Conservation (phyloP, 2,888 invertebrate species). For the Deilephila porcellus region DNA sequence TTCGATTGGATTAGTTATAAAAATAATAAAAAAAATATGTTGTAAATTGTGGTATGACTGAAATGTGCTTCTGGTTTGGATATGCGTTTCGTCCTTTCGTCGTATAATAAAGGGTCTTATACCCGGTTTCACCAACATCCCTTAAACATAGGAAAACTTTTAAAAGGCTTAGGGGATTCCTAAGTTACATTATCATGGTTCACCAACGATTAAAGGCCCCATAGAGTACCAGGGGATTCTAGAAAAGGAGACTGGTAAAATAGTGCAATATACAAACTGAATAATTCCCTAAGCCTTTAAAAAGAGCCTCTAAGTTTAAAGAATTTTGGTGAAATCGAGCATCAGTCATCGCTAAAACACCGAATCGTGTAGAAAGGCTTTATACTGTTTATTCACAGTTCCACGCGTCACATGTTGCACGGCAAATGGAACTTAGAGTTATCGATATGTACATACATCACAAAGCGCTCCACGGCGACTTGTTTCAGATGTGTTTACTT, state of each 20-base stretch:
- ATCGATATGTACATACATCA: constrained; percentile 40
- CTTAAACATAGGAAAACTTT: neutral
- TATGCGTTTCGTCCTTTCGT: constrained; percentile 21
- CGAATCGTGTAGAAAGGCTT: constrained; percentile 16
- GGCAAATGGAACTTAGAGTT: constrained; percentile 25
- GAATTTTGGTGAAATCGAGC: neutral
- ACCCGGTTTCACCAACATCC: neutral
- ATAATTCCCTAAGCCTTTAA: neutral
- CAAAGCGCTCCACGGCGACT: constrained; percentile 36
- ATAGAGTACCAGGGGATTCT: too few species aligned
- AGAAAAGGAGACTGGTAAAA: too few species aligned
- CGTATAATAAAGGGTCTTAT: constrained; percentile 10
- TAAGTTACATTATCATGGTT: too few species aligned
- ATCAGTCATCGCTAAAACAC: constrained; percentile 11
- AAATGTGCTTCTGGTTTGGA: constrained; percentile 19
- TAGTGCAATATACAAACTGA: too few species aligned
- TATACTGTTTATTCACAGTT: constrained; percentile 1
- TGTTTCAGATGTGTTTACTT: constrained; percentile 32
- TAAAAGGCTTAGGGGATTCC: neutral
- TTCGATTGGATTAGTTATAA: constrained; percentile 33
- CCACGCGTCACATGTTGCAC: constrained; percentile 15
- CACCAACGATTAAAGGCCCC: too few species aligned
- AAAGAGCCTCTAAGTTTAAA: neutral
- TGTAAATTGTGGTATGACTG: constrained; percentile 27
- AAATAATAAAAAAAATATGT: constrained; percentile 17